These are phyloP conservation scores for Drosophila saltans DNA, from an alignment of 1,140 invertebrate genomes.

Conservation along the genomic window DNA sequence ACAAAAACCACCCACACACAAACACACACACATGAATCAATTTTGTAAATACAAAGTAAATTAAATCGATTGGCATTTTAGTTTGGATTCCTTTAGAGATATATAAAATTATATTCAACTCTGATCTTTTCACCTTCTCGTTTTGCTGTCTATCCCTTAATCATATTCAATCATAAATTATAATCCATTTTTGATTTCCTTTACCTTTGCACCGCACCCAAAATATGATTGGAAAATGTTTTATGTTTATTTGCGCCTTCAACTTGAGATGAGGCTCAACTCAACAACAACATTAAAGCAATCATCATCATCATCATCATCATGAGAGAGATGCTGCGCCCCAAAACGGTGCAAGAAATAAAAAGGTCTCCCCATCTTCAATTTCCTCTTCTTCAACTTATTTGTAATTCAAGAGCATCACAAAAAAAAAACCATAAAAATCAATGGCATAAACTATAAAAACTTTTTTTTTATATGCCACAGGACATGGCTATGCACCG, in stretches of 20 bases:
- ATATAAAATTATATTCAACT: neutral
- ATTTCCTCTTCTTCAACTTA: slow-evolving; percentile 12
- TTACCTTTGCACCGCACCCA: slow-evolving; percentile 34
- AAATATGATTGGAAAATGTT: slow-evolving; percentile 19
- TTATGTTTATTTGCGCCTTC: slow-evolving; percentile 73
- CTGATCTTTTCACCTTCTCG: slow-evolving; percentile 13
- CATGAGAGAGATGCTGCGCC: slow-evolving; percentile 18
- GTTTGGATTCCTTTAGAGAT: neutral
- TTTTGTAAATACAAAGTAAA: neutral
- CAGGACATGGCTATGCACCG: too few species aligned
- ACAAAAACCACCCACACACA: neutral
- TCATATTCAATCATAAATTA: slow-evolving; percentile 31
- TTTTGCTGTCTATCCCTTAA: neutral
- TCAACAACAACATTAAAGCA: slow-evolving; percentile 27
- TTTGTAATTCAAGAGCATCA: slow-evolving; percentile 75
- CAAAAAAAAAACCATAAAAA: slow-evolving; percentile 32
- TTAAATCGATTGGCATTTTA: slow-evolving; percentile 1
- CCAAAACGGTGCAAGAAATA: slow-evolving; percentile 12
- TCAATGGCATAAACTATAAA: slow-evolving; percentile 13
- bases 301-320: slow-evolving; percentile 38
- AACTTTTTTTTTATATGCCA: slow-evolving; percentile 36
- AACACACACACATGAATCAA: neutral
- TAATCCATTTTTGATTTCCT: slow-evolving; percentile 39
- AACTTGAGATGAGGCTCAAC: slow-evolving; percentile 51
- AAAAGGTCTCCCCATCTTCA: neutral